Conservation (phyloP, 2,888 invertebrate genomes). For the Drosophila barbarae region DNA sequence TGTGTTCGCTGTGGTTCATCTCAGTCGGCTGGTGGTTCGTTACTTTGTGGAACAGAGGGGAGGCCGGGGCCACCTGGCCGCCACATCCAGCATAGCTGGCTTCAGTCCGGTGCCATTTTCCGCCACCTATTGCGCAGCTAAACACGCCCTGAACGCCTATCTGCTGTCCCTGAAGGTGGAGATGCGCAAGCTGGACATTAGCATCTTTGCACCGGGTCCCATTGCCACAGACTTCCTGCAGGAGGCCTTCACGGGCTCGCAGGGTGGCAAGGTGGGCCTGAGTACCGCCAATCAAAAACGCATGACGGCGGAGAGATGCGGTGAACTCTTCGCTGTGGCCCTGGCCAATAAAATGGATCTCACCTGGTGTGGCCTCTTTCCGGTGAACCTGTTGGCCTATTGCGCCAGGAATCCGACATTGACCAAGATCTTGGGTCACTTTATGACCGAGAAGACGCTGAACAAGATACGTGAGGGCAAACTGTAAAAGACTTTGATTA, state of each 20-base stretch:
- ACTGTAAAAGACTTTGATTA: slow-evolving; percentile 32
- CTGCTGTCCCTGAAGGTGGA: slow-evolving; percentile 83
- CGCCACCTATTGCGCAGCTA: slow-evolving; percentile 86
- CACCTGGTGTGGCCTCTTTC: slow-evolving; percentile 86
- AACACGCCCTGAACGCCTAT: slow-evolving; percentile 90
- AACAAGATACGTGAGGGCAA: slow-evolving; percentile 76
- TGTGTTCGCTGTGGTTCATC: slow-evolving; percentile 86
- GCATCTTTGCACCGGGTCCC: slow-evolving; percentile 88
- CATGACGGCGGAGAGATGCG: slow-evolving; percentile 82
- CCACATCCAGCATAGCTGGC: slow-evolving; percentile 88
- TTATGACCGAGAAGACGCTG: slow-evolving; percentile 65
- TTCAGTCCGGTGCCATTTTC: slow-evolving; percentile 85
- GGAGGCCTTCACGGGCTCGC: slow-evolving; percentile 85
- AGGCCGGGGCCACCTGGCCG: slow-evolving; percentile 85
- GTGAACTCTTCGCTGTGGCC: slow-evolving; percentile 82
- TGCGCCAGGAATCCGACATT: slow-evolving; percentile 82
- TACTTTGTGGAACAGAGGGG: slow-evolving; percentile 81
- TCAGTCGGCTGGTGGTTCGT: slow-evolving; percentile 85
- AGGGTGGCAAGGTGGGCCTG: slow-evolving; percentile 80
- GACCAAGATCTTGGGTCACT: slow-evolving; percentile 52
- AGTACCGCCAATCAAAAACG: slow-evolving; percentile 80
- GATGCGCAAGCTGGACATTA: slow-evolving; percentile 83
- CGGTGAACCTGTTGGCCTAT: slow-evolving; percentile 83
- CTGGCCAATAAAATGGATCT: slow-evolving; percentile 83
- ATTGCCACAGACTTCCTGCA: slow-evolving; percentile 85